These are phyloP conservation scores for Orbicella faveolata DNA, from an alignment of 64 coral and sea anemone species.

Conservation along the genomic window DNA sequence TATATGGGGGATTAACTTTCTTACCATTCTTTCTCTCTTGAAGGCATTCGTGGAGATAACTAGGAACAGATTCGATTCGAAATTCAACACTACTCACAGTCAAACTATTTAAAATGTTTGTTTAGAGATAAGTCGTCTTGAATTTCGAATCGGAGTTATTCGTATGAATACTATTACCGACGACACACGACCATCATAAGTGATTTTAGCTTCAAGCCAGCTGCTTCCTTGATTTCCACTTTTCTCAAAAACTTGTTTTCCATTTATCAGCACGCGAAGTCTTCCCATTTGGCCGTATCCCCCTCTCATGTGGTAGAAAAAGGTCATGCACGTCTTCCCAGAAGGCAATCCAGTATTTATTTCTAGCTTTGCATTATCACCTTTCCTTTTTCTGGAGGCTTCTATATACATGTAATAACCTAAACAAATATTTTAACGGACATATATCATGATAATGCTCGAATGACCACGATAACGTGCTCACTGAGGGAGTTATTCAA, in stretches of 20 bases:
- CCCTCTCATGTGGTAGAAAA: constrained; percentile 25
- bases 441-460: background rate
- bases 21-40: too few species aligned
- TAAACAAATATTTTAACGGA: background rate
- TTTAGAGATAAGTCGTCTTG: background rate
- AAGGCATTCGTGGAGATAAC: too few species aligned
- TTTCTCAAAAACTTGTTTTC: constrained; percentile 4
- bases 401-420: constrained; percentile 96
- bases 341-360: background rate
- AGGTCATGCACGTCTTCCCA: constrained; percentile 7
- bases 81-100: too few species aligned
- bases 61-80: too few species aligned
- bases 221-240: constrained; percentile 18
- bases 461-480: too few species aligned
- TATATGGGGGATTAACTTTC: too few species aligned
- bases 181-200: background rate
- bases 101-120: too few species aligned
- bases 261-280: constrained; percentile 28
- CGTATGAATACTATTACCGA: background rate
- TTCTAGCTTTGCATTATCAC: constrained; percentile 68
- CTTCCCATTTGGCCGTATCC: constrained; percentile 5
- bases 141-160: background rate
- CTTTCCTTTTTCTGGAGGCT: constrained; percentile 59
- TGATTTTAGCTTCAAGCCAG: constrained; percentile 1
- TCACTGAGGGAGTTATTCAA: too few species aligned